phyloP scores from a whole-genome alignment of 2,888 invertebrate species.

The Zonitis immaculata region DNA sequence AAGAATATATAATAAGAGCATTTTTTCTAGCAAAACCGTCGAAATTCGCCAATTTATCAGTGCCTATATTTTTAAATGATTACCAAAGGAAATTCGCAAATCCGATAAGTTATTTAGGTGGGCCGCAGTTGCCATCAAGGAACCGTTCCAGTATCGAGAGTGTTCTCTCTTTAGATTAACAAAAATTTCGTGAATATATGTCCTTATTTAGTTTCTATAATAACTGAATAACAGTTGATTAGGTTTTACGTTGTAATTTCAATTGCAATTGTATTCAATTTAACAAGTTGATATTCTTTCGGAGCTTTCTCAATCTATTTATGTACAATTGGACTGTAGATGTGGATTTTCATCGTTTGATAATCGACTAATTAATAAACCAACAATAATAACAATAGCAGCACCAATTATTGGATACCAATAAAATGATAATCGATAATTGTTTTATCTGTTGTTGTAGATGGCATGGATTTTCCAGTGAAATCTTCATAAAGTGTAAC shows the following conservation, averaged over 20 bases:
- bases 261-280: background rate
- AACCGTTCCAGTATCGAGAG: constrained; percentile 61
- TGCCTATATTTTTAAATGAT: constrained; percentile 55
- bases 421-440: constrained; percentile 57
- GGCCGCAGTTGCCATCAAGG: constrained; percentile 53
- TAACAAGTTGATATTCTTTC: background rate
- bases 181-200: background rate
- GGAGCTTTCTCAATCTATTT: background rate
- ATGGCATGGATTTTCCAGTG: constrained; percentile 54
- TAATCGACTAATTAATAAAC: constrained; percentile 58
- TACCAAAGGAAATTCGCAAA: constrained; percentile 57
- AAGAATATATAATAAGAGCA: too few relatives aligned
- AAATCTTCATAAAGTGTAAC: constrained; percentile 62
- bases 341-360: constrained; percentile 5
- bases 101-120: constrained; percentile 67
- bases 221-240: background rate
- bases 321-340: constrained; percentile 8
- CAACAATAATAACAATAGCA: constrained; percentile 55
- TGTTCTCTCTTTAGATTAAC: constrained; percentile 61
- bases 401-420: constrained; percentile 64
- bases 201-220: background rate
- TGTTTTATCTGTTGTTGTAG: too few relatives aligned
- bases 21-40: background rate
- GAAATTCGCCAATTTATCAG: constrained; percentile 20
- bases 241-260: background rate